Evolutionary conservation across 2,113 vertebrate genomes (phyloP).

Genomic region (Scatophagus argus): DNA sequence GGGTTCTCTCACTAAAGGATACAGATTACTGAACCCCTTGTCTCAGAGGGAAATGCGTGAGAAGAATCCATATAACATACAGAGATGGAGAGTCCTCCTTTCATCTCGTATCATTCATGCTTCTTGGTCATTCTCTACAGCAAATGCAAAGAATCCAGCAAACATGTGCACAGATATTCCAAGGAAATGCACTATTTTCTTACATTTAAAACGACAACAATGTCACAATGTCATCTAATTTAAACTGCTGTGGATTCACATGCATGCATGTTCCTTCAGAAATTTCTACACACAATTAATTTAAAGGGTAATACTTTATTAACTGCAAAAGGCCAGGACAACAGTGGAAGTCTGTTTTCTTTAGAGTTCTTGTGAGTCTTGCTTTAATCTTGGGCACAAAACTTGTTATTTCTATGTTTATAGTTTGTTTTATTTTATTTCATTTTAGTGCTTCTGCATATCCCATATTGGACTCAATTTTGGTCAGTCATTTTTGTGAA

Average conservation of each 20-base stretch:
- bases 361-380: background rate
- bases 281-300: constrained; percentile 10
- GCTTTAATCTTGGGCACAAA: background rate
- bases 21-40: constrained; percentile 85
- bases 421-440: background rate
- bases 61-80: constrained; percentile 80
- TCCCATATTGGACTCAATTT: background rate
- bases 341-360: background rate
- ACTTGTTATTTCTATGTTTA: background rate
- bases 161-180: constrained; percentile 36
- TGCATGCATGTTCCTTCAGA: background rate
- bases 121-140: constrained; percentile 65
- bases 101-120: constrained; percentile 75
- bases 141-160: constrained; percentile 50
- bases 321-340: background rate
- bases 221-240: constrained; percentile 14
- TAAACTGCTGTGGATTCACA: background rate
- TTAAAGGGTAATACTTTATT: background rate
- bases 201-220: constrained; percentile 25
- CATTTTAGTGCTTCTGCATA: background rate
- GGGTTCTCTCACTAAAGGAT: constrained; percentile 87
- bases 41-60: constrained; percentile 82
- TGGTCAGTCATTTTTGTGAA: background rate
- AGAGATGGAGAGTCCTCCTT: constrained; percentile 73
- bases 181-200: constrained; percentile 10